These are phyloP conservation scores for Enteromius anoplus DNA, from an alignment of 2,797 vertebrate genomes.

Conservation along the genomic window DNA sequence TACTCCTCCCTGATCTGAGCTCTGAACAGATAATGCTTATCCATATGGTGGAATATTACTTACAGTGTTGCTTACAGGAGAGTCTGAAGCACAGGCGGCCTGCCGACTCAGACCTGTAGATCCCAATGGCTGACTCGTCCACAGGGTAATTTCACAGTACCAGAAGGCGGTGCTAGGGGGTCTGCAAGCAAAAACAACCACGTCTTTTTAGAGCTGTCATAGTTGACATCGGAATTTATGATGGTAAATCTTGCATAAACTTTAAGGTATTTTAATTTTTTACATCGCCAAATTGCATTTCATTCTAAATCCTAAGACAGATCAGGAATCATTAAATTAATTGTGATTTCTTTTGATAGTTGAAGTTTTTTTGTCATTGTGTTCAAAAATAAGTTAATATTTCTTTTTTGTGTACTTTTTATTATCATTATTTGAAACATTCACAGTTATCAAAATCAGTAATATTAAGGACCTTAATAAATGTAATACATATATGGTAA, in stretches of 20 bases:
- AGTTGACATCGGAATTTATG: background rate
- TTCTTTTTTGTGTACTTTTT: background rate
- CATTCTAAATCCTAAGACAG: background rate
- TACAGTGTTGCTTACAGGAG: conserved; percentile 40
- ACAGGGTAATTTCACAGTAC: background rate
- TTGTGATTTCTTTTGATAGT: background rate
- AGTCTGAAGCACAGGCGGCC: conserved; percentile 1
- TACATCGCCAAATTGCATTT: background rate
- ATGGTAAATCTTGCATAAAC: background rate
- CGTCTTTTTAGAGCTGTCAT: background rate
- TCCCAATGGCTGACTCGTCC: background rate
- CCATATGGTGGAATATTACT: conserved; percentile 58
- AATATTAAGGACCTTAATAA: background rate
- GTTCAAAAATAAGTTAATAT: background rate
- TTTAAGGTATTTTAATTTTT: background rate
- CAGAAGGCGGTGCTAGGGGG: background rate
- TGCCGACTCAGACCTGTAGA: background rate
- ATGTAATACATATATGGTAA: background rate
- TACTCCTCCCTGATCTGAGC: conserved; percentile 33
- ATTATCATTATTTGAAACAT: background rate
- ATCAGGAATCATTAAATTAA: background rate
- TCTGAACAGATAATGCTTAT: conserved; percentile 42
- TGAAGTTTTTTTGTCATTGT: background rate
- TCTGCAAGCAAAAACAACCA: background rate
- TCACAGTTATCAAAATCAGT: background rate